These are phyloP conservation scores for Cepaea nemoralis DNA, from an alignment of 1,140 invertebrate species.

Conservation along the genomic window DNA sequence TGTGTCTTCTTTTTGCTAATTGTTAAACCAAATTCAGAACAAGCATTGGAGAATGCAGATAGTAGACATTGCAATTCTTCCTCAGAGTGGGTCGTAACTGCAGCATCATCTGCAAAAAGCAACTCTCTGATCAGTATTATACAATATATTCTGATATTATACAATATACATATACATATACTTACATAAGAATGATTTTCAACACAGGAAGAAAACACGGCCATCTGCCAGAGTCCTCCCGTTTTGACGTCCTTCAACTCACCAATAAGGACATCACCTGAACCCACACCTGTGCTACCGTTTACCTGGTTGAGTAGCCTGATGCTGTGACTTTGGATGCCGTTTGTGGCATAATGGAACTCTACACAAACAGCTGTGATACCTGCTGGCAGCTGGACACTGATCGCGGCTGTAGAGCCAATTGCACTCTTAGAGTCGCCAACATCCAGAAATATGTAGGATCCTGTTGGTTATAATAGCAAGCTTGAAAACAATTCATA, in stretches of 20 bases:
- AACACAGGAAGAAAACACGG: background rate
- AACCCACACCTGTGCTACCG: background rate
- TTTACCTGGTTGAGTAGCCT: background rate
- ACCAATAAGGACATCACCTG: background rate
- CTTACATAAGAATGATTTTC: background rate
- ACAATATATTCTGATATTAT: too few relatives aligned
- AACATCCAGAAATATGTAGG: conserved; percentile 68
- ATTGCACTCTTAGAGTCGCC: conserved; percentile 76
- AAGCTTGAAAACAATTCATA: too few relatives aligned
- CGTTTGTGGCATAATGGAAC: conserved; percentile 35
- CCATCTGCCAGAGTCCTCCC: background rate
- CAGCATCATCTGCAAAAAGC: too few relatives aligned
- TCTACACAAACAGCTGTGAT: conserved; percentile 79
- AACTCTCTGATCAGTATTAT: too few relatives aligned
- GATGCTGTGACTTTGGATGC: background rate
- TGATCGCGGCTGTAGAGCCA: conserved; percentile 77
- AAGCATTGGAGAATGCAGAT: too few relatives aligned
- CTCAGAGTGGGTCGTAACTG: too few relatives aligned
- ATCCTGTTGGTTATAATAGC: too few relatives aligned
- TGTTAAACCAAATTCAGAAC: too few relatives aligned
- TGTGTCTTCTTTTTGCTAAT: too few relatives aligned
- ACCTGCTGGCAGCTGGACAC: conserved; percentile 77
- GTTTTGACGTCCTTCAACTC: background rate
- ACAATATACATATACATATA: too few relatives aligned
- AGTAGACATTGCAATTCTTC: too few relatives aligned